Conservation (phyloP, 1,140 invertebrate genomes). For the Pseudomyrmex gracilis region DNA sequence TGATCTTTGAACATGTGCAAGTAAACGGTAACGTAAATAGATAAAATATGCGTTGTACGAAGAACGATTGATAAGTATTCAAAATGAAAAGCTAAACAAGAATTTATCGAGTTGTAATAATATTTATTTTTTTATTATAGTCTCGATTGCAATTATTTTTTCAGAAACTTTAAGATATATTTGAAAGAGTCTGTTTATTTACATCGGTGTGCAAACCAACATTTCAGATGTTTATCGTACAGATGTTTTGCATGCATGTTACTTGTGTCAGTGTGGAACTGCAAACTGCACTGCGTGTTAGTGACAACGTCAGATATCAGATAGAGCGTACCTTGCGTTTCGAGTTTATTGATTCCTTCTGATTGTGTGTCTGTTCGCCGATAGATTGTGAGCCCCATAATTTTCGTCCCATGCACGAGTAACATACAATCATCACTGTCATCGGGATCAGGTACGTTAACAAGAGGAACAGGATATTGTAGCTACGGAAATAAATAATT, state of each 20-base stretch:
- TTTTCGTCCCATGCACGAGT: conserved; percentile 92
- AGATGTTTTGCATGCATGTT: background rate
- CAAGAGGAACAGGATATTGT: conserved; percentile 94
- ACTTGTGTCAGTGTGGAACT: background rate
- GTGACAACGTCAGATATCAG: background rate
- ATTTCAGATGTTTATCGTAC: background rate
- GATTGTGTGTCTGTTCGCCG: conserved; percentile 94
- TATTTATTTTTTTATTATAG: no score
- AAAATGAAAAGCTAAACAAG: no score
- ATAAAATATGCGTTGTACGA: background rate
- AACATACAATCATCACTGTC: conserved; percentile 94
- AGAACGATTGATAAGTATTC: no score
- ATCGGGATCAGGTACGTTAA: conserved; percentile 97
- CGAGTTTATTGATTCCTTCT: conserved; percentile 93
- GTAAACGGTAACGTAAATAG: background rate
- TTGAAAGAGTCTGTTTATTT: background rate
- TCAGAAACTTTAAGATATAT: no score
- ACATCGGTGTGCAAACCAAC: background rate
- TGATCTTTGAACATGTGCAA: conserved; percentile 23
- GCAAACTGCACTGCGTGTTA: background rate
- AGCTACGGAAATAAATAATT: conserved; percentile 87
- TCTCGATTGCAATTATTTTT: no score
- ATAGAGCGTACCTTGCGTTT: conserved; percentile 93
- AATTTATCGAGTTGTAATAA: no score
- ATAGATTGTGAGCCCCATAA: conserved; percentile 94